These are phyloP conservation scores for Sphyrna mokarran DNA, from an alignment of 2,113 vertebrate species.

Conservation along the genomic window DNA sequence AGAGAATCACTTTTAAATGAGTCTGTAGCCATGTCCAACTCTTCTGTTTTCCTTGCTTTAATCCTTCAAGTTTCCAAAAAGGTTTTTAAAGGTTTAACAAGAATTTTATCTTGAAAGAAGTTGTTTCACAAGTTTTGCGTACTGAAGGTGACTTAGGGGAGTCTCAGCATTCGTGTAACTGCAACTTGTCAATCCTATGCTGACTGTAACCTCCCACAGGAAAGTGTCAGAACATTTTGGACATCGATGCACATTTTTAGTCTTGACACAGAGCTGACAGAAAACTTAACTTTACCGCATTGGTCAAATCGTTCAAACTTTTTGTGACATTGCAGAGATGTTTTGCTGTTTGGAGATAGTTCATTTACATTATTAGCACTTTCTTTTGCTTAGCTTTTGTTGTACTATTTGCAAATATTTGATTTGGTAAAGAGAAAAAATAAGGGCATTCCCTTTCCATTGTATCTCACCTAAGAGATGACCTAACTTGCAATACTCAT, in stretches of 20 bases:
- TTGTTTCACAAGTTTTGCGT: neutral
- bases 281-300: too few species aligned
- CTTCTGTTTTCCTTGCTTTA: neutral
- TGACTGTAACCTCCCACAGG: neutral
- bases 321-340: too few species aligned
- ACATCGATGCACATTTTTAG: neutral
- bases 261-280: too few species aligned
- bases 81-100: neutral
- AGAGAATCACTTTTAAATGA: neutral
- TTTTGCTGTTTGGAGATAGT: too few species aligned
- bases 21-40: neutral
- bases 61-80: neutral
- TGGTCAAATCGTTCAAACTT: too few species aligned
- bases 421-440: neutral
- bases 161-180: neutral
- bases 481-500: too few species aligned
- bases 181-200: neutral
- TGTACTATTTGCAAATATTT: neutral
- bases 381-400: neutral
- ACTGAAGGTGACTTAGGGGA: neutral
- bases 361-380: neutral
- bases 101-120: neutral
- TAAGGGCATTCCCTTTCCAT: neutral
- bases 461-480: neutral
- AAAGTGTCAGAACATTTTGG: neutral